Evolutionary conservation across 2,797 vertebrate genomes (phyloP).

Genomic region (Xerus rutilus): DNA sequence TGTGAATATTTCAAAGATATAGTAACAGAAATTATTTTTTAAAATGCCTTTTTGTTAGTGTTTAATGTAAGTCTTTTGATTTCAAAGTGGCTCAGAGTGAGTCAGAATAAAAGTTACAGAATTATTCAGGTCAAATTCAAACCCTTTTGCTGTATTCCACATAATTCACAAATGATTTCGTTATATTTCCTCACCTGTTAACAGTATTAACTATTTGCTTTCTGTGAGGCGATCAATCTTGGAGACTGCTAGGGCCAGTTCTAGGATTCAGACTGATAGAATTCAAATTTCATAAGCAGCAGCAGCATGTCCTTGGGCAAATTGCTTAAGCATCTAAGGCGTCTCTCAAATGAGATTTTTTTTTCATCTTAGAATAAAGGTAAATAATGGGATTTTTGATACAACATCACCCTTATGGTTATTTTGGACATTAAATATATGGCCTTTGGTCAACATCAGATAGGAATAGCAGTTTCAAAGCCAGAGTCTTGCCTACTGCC

Average conservation of each 20-base stretch:
- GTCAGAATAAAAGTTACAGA: background rate
- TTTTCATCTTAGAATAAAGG: background rate
- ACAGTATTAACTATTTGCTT: background rate
- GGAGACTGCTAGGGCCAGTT: background rate
- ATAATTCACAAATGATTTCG: background rate
- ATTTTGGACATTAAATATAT: background rate
- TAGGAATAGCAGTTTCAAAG: background rate
- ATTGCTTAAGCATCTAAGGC: background rate
- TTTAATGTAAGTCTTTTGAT: background rate
- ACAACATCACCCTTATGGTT: background rate
- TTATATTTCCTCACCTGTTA: accelerated
- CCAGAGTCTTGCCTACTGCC: background rate
- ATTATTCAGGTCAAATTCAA: background rate
- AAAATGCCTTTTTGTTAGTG: background rate
- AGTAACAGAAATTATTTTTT: conserved; percentile 33
- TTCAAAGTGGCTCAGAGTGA: background rate
- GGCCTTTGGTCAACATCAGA: background rate
- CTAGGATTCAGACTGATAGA: background rate
- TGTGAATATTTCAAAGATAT: conserved; percentile 28
- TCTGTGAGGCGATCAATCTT: background rate
- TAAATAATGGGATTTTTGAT: background rate
- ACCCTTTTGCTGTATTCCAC: background rate
- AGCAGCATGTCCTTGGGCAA: background rate
- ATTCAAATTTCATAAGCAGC: background rate
- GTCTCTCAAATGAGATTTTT: background rate